Evolutionary conservation across 2,888 invertebrate genomes (phyloP).

Genomic region (Euproctis similis): DNA sequence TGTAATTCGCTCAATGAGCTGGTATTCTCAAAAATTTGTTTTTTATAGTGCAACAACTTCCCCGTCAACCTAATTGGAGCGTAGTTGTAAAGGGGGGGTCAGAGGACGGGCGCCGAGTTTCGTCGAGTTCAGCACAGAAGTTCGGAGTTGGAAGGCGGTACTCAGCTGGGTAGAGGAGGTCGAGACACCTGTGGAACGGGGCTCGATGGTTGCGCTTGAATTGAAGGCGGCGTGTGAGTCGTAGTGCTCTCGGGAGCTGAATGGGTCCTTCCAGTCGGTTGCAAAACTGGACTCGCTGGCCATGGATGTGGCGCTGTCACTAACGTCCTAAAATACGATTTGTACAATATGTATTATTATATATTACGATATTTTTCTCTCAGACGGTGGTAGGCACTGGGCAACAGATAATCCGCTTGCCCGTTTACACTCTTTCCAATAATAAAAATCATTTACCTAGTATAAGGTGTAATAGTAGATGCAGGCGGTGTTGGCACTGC

Average conservation of each 20-base stretch:
- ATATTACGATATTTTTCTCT: no score
- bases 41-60: constrained; percentile 51
- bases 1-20: constrained; percentile 25
- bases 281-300: constrained; percentile 86
- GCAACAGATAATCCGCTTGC: background rate
- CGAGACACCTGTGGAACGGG: constrained; percentile 52
- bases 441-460: constrained; percentile 53
- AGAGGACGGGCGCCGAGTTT: constrained; percentile 72
- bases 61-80: constrained; percentile 51
- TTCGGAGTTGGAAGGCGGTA: constrained; percentile 76
- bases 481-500: constrained; percentile 76
- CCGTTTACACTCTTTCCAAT: no score
- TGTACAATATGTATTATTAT: no score
- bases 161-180: constrained; percentile 73
- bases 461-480: constrained; percentile 75
- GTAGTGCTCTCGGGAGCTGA: constrained; percentile 80
- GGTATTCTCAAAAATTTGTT: constrained; percentile 28
- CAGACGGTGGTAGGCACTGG: background rate
- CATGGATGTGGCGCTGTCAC: constrained; percentile 82
- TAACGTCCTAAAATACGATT: constrained; percentile 75
- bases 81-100: constrained; percentile 52
- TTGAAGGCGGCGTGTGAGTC: constrained; percentile 61
- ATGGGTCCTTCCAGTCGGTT: constrained; percentile 82
- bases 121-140: constrained; percentile 75
- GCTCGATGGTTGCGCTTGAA: constrained; percentile 65